Conservation (phyloP, 2,888 invertebrate species). For the Bombylius discolor region DNA sequence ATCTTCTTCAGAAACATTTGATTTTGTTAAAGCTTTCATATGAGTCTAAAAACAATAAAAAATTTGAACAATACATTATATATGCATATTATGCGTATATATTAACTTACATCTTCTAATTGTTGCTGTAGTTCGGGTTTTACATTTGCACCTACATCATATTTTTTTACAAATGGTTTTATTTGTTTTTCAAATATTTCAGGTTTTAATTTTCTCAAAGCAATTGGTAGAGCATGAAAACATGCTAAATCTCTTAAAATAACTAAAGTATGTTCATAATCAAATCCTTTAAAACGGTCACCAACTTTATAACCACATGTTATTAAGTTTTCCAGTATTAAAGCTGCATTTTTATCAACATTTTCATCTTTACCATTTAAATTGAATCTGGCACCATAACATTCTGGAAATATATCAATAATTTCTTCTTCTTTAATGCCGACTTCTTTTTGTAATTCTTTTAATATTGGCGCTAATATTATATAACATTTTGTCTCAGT, state of each 20-base stretch:
- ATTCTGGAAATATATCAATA: constrained; percentile 40
- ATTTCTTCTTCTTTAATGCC: constrained; percentile 33
- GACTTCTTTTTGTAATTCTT: constrained; percentile 38
- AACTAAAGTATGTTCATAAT: constrained; percentile 38
- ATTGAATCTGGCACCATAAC: constrained; percentile 42
- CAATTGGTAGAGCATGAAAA: constrained; percentile 46
- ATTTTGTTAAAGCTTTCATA: constrained; percentile 8
- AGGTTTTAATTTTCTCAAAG: constrained; percentile 38
- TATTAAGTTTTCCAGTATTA: constrained; percentile 46
- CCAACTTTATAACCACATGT: constrained; percentile 39
- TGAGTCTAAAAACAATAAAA: constrained; percentile 2
- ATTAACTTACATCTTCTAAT: constrained; percentile 6
- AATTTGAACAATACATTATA: background rate
- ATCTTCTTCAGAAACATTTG: constrained; percentile 8
- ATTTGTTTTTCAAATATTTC: constrained; percentile 35
- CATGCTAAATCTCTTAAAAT: constrained; percentile 40
- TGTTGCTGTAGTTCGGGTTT: constrained; percentile 1
- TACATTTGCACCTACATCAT: constrained; percentile 19
- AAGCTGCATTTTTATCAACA: constrained; percentile 44
- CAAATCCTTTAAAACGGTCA: constrained; percentile 40
- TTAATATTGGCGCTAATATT: constrained; percentile 38
- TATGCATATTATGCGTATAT: background rate
- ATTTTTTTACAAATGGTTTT: constrained; percentile 30
- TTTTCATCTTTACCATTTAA: constrained; percentile 18
- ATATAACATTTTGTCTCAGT: constrained; percentile 45